Base-by-base conservation (phyloP, 2,113 vertebrate species). In the Engystomops pustulosus region DNA sequence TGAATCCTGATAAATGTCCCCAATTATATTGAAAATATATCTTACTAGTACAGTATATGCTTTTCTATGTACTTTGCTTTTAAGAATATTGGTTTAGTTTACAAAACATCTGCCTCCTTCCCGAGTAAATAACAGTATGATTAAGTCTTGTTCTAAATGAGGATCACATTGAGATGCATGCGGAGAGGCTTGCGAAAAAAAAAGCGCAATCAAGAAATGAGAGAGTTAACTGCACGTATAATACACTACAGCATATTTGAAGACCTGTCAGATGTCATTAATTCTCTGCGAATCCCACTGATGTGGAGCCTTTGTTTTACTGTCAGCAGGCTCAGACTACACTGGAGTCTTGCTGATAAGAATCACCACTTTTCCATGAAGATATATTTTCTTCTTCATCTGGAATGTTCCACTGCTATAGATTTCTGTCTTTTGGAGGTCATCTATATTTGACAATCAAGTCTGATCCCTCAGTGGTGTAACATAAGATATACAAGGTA, bases 351-450 rank as follows among this genome's bases (percentile, higher is more conserved):
- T 51, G 27, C 47, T 70, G 79, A 81, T 81, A 81, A 81, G 62
- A 70, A 81, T 81, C 67, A 38, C 65, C 45, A 53, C 49, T 70
- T 81, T 80, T 81, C 79, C 79, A 81, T 70, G 67, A 71, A 47
- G 23, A 81, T 81, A 65, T 81, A 81, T 70, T 81, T 81, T 81
- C n/a, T 55, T 45, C 79, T 68, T 78, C 62, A 53, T 81, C 79
- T 81, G 20, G 30, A 70, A 81, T 70, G 47, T 69, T 81, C 41
- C 70, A 55, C 67, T 69, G 44, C 68, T 71, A 81, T 81, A 69
- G 79, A 81, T 81, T 81, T 81, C 67, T 51, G 79, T 68, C 65
- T 81, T 78, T 70, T 81, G 79, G 49, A 70, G 47, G 79, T 81
- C 79, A 81, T 51, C 32, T 53, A 81, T 81, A 81, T 81, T 81